These are phyloP conservation scores for Linnaemya tessellans DNA, from an alignment of 2,888 invertebrate genomes.

Conservation along the genomic window DNA sequence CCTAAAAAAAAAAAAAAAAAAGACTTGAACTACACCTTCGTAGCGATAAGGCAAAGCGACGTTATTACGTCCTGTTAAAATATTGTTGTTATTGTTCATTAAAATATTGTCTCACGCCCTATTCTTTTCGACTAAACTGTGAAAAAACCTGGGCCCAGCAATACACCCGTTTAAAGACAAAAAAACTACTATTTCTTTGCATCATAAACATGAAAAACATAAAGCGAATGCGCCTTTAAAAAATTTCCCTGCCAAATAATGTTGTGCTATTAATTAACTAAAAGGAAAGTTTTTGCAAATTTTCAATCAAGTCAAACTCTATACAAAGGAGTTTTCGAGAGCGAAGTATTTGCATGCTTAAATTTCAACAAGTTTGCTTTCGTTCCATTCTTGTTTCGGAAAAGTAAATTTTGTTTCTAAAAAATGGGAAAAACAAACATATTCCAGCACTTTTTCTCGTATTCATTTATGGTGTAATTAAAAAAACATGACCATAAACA, in stretches of 20 bases:
- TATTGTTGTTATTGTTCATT: too few relatives aligned
- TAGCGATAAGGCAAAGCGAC: too few relatives aligned
- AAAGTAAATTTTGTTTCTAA: constrained; percentile 24
- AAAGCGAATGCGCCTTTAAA: not conserved
- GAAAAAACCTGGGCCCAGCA: too few relatives aligned
- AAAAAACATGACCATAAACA: constrained; percentile 67
- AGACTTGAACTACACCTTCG: too few relatives aligned
- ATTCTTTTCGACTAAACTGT: not conserved
- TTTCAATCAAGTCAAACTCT: constrained; percentile 23
- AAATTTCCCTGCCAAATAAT: not conserved
- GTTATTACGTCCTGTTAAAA: too few relatives aligned
- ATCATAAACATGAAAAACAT: not conserved
- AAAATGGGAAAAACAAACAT: constrained; percentile 8
- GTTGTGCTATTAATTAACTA: constrained; percentile 21
- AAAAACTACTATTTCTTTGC: not conserved
- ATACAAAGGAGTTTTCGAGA: not conserved
- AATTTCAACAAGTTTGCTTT: constrained; percentile 48
- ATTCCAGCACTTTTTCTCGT: constrained; percentile 43
- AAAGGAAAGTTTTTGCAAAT: constrained; percentile 9
- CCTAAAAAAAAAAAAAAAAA: too few relatives aligned
- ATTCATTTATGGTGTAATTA: constrained; percentile 52
- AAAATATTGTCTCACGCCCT: too few relatives aligned
- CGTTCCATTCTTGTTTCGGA: constrained; percentile 6
- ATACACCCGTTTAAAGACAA: too few relatives aligned
- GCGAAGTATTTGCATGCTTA: not conserved